Conservation (phyloP, 1,140 invertebrate genomes). For the Zaprionus africanus region DNA sequence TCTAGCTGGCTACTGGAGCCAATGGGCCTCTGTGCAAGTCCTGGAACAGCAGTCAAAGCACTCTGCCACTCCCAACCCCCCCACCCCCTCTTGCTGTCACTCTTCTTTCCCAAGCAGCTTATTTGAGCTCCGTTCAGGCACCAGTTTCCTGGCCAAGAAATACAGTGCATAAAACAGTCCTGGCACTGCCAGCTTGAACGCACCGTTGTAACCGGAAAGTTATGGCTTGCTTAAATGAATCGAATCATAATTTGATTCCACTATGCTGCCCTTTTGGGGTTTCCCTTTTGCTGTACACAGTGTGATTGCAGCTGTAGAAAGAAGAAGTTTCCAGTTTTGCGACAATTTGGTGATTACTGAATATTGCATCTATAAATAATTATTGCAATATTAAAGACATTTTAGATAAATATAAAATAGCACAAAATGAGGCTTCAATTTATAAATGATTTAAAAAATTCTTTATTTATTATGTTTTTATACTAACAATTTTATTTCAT, state of each 20-base stretch:
- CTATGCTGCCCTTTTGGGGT: background rate
- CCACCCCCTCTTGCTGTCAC: background rate
- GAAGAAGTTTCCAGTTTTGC: background rate
- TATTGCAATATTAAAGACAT: too few relatives aligned
- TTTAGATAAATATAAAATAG: too few relatives aligned
- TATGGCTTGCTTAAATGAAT: conserved; percentile 31
- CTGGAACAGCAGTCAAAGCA: conserved; percentile 2
- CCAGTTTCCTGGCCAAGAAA: conserved; percentile 24
- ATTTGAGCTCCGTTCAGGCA: conserved; percentile 41
- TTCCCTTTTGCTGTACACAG: background rate
- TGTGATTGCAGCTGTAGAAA: background rate
- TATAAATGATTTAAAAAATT: background rate
- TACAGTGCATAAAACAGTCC: background rate
- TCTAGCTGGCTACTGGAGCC: background rate
- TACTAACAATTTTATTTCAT: background rate
- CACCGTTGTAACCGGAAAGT: conserved; percentile 27
- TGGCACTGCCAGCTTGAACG: conserved; percentile 1
- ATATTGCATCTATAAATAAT: background rate
- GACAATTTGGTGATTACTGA: background rate
- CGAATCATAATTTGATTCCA: conserved; percentile 19
- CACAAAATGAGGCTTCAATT: too few relatives aligned
- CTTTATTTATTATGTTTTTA: background rate
- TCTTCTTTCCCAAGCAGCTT: conserved; percentile 9
- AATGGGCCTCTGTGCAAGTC: conserved; percentile 20
- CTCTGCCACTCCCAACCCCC: background rate